phyloP scores from a whole-genome alignment of 2,888 invertebrate species.

The Tinea trinotella region DNA sequence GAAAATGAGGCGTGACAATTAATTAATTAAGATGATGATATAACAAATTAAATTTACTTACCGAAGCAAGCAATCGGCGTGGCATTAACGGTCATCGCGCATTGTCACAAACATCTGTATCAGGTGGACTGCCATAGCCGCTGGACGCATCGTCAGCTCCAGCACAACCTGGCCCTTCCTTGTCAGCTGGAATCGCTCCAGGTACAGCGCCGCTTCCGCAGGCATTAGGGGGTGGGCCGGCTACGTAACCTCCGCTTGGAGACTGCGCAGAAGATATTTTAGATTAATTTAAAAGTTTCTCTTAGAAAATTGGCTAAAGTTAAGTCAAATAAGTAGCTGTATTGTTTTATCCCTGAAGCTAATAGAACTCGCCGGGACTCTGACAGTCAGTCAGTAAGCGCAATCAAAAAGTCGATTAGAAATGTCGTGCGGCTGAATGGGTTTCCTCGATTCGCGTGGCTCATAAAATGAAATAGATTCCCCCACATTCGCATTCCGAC shows the following conservation, averaged over 20 bases:
- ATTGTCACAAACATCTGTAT: constrained; percentile 75
- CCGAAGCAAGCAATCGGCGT: constrained; percentile 65
- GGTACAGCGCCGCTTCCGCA: constrained; percentile 40
- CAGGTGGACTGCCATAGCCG: constrained; percentile 83
- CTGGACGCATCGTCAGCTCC: constrained; percentile 81
- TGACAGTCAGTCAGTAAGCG: constrained; percentile 36
- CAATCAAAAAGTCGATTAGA: constrained; percentile 73
- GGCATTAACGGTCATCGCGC: constrained; percentile 64
- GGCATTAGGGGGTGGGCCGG: constrained; percentile 40
- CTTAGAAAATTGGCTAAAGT: neutral
- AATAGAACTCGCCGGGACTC: neutral
- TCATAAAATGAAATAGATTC: constrained; percentile 73
- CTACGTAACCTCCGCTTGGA: constrained; percentile 45
- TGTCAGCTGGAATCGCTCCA: constrained; percentile 44
- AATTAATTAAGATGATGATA: too few species aligned
- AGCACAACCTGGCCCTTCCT: constrained; percentile 57
- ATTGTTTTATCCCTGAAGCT: constrained; percentile 29
- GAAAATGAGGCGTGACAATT: too few species aligned
- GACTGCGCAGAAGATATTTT: constrained; percentile 34
- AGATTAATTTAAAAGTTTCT: neutral
- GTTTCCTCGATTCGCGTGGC: constrained; percentile 62
- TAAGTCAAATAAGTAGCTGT: constrained; percentile 1
- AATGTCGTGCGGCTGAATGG: constrained; percentile 68
- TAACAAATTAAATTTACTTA: constrained; percentile 26
- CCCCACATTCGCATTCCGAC: constrained; percentile 73